phyloP scores from a whole-genome alignment of 37 sponge, comb jelly and placozoan genomes.

The Crambe crambe region DNA sequence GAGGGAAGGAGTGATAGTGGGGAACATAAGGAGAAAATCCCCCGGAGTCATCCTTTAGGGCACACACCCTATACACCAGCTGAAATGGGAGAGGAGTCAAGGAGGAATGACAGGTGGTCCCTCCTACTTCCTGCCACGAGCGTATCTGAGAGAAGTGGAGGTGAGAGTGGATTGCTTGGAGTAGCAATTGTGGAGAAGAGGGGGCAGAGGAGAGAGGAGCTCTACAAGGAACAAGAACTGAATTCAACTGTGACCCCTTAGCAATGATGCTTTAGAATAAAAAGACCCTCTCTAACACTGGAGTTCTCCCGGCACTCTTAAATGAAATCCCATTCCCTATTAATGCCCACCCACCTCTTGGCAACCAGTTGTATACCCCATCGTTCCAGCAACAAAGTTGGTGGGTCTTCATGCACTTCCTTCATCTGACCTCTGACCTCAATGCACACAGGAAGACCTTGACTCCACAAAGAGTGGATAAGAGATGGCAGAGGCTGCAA shows the following conservation, averaged over 20 bases:
- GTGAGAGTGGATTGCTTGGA: constrained; percentile 49
- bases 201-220: neutral
- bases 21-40: constrained; percentile 32
- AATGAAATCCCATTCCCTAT: too few relatives aligned
- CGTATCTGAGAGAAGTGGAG: constrained; percentile 65
- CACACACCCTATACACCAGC: constrained; percentile 32
- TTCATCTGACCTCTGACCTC: constrained; percentile 47
- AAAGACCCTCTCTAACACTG: too few relatives aligned
- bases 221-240: neutral
- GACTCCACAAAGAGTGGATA: constrained; percentile 20
- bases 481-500: constrained; percentile 16
- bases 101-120: neutral
- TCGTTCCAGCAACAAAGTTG: constrained; percentile 27
- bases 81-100: neutral
- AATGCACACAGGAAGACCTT: constrained; percentile 40
- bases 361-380: constrained; percentile 35
- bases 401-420: neutral
- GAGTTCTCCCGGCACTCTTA: too few relatives aligned
- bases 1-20: constrained; percentile 41
- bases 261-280: too few relatives aligned
- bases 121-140: constrained; percentile 26
- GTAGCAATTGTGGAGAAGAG: constrained; percentile 1
- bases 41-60: constrained; percentile 34
- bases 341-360: neutral
- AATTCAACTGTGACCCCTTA: too few relatives aligned